A percentile compares a stretch with the other conserved stretches of the same genome.
phyloP scores from a whole-genome alignment of 2,888 invertebrate species.

The Andrena dorsata region DNA sequence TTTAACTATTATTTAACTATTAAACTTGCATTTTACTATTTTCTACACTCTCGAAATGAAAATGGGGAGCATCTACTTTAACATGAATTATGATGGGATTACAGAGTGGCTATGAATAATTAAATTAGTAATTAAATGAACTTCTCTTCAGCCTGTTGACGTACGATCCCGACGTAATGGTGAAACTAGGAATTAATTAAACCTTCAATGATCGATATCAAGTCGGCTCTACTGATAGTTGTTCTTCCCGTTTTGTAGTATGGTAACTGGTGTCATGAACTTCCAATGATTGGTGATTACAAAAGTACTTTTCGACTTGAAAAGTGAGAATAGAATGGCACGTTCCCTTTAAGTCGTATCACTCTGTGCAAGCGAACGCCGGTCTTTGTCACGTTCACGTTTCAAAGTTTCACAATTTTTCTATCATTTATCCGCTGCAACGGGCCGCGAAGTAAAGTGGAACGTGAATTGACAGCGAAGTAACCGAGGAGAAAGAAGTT shows the following conservation, averaged over 20 bases:
- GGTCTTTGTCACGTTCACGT: not conserved
- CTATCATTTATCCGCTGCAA: not conserved
- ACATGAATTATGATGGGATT: not conserved
- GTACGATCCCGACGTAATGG: not conserved
- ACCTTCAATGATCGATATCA: not conserved
- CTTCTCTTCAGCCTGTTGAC: not conserved
- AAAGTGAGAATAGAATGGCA: not conserved
- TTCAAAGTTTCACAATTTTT: not conserved
- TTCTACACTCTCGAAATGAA: not conserved
- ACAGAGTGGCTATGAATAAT: not conserved
- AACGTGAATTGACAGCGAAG: not conserved
- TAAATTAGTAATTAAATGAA: constrained; percentile 3
- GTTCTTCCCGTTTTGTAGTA: not conserved
- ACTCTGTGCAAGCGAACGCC: too few relatives aligned
- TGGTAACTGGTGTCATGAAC: too few relatives aligned
- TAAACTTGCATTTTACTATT: not conserved
- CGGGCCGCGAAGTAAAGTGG: too few relatives aligned
- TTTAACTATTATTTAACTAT: too few relatives aligned
- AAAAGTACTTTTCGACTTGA: not conserved
- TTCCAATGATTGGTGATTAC: too few relatives aligned
- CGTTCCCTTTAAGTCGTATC: not conserved
- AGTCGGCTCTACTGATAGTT: not conserved
- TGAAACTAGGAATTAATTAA: not conserved
- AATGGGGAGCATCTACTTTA: not conserved
- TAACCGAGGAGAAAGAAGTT: not conserved